Evolutionary conservation across 1,140 invertebrate species (phyloP).

Genomic region (Whitmania pigra): DNA sequence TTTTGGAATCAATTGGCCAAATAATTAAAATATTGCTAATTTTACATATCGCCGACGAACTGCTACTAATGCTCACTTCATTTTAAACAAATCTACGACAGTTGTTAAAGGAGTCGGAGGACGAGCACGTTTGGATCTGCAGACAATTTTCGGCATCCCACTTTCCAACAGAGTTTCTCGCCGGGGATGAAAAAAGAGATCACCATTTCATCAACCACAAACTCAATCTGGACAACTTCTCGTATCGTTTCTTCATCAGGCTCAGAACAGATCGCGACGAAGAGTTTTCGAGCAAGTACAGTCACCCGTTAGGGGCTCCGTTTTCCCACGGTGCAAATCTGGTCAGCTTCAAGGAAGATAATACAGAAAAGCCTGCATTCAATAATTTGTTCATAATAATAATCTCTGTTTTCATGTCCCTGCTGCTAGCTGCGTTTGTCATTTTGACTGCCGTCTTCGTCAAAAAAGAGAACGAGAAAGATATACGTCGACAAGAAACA

Average conservation of each 20-base stretch:
- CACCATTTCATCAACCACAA: not conserved
- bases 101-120: not conserved
- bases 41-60: not conserved
- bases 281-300: conserved; percentile 9
- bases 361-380: no score
- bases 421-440: not conserved
- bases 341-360: no score
- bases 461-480: conserved; percentile 5
- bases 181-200: not conserved
- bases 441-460: not conserved
- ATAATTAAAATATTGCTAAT: no score
- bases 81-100: not conserved
- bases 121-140: not conserved
- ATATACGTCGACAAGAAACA: not conserved
- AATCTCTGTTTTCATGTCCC: not conserved
- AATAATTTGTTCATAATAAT: not conserved
- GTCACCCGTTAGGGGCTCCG: not conserved
- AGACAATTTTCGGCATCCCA: not conserved
- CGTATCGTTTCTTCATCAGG: conserved; percentile 2
- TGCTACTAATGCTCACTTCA: not conserved
- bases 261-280: not conserved
- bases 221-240: not conserved
- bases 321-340: not conserved
- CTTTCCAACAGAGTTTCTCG: not conserved
- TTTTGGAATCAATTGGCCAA: not conserved